Conservation (phyloP, 2,113 vertebrate species). For the Marcusenius ussheri region DNA sequence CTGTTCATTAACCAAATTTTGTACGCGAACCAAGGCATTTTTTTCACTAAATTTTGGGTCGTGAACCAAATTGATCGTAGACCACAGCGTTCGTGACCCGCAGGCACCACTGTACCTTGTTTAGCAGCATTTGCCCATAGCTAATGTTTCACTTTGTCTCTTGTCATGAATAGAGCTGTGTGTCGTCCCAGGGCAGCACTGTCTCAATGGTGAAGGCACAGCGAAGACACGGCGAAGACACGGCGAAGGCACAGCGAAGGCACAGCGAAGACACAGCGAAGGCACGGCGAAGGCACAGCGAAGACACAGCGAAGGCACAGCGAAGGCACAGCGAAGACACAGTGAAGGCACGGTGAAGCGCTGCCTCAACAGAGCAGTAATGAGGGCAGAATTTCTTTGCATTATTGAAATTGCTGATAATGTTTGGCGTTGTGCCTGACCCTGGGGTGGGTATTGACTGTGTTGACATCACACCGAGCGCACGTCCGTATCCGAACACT, state of each 20-base stretch:
- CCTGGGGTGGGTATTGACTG: neutral
- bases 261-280: too few relatives aligned
- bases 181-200: neutral
- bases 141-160: neutral
- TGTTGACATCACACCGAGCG: neutral
- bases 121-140: neutral
- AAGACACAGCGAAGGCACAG: too few relatives aligned
- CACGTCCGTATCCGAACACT: neutral
- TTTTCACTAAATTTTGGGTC: too few relatives aligned
- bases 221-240: too few relatives aligned
- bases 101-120: neutral
- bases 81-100: too few relatives aligned
- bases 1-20: too few relatives aligned
- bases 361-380: neutral
- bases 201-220: neutral
- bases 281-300: too few relatives aligned
- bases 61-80: too few relatives aligned
- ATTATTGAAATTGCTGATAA: neutral
- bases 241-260: too few relatives aligned
- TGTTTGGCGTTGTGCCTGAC: neutral
- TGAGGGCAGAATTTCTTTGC: neutral
- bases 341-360: neutral
- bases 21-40: too few relatives aligned
- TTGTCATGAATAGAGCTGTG: neutral
- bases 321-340: too few relatives aligned